phyloP scores from a whole-genome alignment of 2,113 vertebrate species.

The Brachirus orientalis region DNA sequence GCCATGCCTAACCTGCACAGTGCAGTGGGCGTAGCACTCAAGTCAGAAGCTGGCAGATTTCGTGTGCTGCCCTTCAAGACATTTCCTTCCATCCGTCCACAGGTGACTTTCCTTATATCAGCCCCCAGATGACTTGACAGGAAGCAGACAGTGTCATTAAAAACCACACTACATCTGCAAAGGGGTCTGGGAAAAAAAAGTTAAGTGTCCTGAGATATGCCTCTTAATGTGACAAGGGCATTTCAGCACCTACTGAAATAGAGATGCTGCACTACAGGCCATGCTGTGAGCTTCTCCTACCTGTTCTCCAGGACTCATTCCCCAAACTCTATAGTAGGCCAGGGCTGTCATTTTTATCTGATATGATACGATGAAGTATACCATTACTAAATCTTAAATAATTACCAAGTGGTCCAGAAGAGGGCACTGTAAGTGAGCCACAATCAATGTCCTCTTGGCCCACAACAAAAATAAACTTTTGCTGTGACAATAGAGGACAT shows the following conservation, averaged over 20 bases:
- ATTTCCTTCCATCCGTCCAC: slow-evolving; percentile 52
- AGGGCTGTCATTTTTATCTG: too few species aligned
- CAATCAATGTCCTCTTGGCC: too few species aligned
- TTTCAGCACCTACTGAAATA: slow-evolving; percentile 52
- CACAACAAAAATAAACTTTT: too few species aligned
- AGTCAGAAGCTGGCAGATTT: slow-evolving; percentile 29
- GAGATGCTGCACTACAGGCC: slow-evolving; percentile 26
- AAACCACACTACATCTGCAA: slow-evolving; percentile 62
- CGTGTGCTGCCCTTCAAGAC: slow-evolving; percentile 47
- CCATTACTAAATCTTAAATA: too few species aligned
- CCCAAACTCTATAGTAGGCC: too few species aligned
- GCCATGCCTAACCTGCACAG: not conserved
- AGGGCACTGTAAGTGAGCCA: too few species aligned
- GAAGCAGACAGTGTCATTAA: slow-evolving; percentile 74
- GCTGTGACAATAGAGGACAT: too few species aligned
- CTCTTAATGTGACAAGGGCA: slow-evolving; percentile 73
- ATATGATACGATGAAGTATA: too few species aligned
- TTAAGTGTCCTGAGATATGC: slow-evolving; percentile 69
- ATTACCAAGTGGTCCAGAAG: too few species aligned
- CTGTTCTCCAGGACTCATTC: slow-evolving; percentile 40
- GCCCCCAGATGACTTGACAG: slow-evolving; percentile 66
- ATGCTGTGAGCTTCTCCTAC: slow-evolving; percentile 51
- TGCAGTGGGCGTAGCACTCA: not conserved
- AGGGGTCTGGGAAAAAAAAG: slow-evolving; percentile 53
- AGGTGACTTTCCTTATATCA: slow-evolving; percentile 67